Evolutionary conservation across 2,113 vertebrate genomes (phyloP).

Genomic region (Saccopteryx bilineata): DNA sequence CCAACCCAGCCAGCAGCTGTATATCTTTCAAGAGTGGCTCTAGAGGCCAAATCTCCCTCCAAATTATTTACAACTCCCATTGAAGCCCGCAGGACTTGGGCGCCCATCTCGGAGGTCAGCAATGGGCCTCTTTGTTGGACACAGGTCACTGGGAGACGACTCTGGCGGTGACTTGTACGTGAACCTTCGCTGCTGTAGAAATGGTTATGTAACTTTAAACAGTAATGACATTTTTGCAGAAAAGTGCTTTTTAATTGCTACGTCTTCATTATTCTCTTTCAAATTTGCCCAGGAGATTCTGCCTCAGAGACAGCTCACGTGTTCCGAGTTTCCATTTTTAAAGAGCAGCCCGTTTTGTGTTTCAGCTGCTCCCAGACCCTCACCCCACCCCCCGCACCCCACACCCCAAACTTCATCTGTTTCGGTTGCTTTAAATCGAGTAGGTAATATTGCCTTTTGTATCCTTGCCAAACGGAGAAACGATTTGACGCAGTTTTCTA

Average conservation of each 20-base stretch:
- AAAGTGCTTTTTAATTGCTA: slow-evolving; percentile 85
- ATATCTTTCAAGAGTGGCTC: slow-evolving; percentile 77
- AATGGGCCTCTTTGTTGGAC: slow-evolving; percentile 79
- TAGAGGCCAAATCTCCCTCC: slow-evolving; percentile 78
- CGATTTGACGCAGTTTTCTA: slow-evolving; percentile 81
- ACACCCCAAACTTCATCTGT: slow-evolving; percentile 75
- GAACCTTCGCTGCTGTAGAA: slow-evolving; percentile 75
- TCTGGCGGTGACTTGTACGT: slow-evolving; percentile 74
- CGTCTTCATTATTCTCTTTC: slow-evolving; percentile 85
- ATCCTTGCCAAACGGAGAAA: slow-evolving; percentile 77
- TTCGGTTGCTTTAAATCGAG: slow-evolving; percentile 68
- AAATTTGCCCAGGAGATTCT: slow-evolving; percentile 82
- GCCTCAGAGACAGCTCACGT: slow-evolving; percentile 74
- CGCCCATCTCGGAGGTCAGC: slow-evolving; percentile 73
- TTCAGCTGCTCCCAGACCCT: slow-evolving; percentile 75
- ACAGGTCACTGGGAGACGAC: slow-evolving; percentile 71
- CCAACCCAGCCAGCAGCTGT: slow-evolving; percentile 74
- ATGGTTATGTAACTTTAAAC: slow-evolving; percentile 82
- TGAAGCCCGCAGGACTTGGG: slow-evolving; percentile 64
- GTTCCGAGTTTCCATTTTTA: slow-evolving; percentile 83
- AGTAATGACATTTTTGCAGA: slow-evolving; percentile 84
- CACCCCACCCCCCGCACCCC: slow-evolving; percentile 69
- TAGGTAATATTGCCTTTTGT: slow-evolving; percentile 83
- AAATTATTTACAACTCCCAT: slow-evolving; percentile 80
- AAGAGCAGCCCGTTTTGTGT: slow-evolving; percentile 78